Evolutionary conservation across 2,888 invertebrate species (phyloP), one percentile per base, ranked within the genome.

Genomic region (Punctoribates punctum): DNA sequence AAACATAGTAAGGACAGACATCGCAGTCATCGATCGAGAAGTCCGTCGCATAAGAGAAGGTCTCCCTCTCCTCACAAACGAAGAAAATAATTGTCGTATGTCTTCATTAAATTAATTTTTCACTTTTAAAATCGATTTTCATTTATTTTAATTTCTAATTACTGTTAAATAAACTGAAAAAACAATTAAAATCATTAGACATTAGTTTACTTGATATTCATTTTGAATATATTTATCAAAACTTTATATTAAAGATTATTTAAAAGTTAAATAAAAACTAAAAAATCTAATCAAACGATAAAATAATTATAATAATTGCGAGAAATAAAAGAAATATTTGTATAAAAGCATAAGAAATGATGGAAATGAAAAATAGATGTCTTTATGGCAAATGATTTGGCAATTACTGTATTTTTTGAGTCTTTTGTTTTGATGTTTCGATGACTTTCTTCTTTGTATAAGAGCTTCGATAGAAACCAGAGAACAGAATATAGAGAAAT

Each of bases 401-500:
- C 51, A n/a, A 25, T 57, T 57, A 57, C 9, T 57, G 57, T 23
- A 57, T 57, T 57, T 57, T 57, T 57, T 57, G 23, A 25, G 57
- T 25, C 17, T 57, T 57, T 60, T 60, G 23, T 25, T 60, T 23
- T 11, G 23, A 13, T 3, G 60, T 25, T 15, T 27, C 60, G 5
- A 60, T 60, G 3, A 4, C 9, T 60, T n/a, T 38, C 34, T 34
- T 67, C 23, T 62, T 62, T 3, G 2, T 70, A 57, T 75, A 75
- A 27, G 48, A 46, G 48, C 29, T 67, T 5, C 46, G 42, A 15
- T 75, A 75, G 60, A 75, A 75, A 25, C 70, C 29, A 15, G 75
- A 15, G 42, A 75, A 75, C 38, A 75, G 38, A n/a, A 46, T 8
- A 42, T 70, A 75, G 2, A 75, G 42, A 27, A 75, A 65, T 1